Percentiles rank a stretch among this genome's conserved stretches.
Conservation (phyloP, 2,797 vertebrate genomes). For the Varecia variegata region DNA sequence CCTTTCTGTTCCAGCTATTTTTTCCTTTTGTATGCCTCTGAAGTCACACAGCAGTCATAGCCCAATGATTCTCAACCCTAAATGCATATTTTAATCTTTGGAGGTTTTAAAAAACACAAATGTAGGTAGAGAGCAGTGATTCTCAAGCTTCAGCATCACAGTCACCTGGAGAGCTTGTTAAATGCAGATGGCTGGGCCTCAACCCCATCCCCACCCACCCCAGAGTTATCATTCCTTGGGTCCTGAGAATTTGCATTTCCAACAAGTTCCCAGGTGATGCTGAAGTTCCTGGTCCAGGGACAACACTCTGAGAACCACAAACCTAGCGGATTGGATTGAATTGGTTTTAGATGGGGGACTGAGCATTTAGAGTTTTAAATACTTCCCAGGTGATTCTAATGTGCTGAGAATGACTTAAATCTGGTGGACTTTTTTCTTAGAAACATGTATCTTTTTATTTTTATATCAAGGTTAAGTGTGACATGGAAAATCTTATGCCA, state of each 20-base stretch:
- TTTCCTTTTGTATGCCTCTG: neutral
- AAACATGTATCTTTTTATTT: neutral
- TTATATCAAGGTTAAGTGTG: slow-evolving; percentile 8
- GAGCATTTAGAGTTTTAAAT: neutral
- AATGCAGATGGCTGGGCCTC: neutral
- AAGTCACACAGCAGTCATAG: neutral
- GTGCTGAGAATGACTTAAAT: neutral
- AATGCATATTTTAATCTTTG: neutral
- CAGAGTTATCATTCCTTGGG: neutral
- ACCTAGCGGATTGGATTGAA: neutral
- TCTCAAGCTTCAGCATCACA: neutral
- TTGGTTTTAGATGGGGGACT: neutral
- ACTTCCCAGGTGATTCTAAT: neutral
- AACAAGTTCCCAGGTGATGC: neutral
- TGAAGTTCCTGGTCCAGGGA: neutral
- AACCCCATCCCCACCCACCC: neutral
- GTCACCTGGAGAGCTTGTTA: neutral
- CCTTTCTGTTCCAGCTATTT: neutral
- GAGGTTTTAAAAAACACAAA: neutral
- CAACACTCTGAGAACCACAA: neutral
- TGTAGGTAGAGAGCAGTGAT: neutral
- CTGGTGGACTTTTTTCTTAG: neutral
- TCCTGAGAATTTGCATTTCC: neutral
- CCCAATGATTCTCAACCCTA: neutral
- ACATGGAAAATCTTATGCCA: neutral